These are phyloP conservation scores for Sebastes hopkinsi DNA, from an alignment of 2,797 vertebrate genomes.

Conservation along the genomic window DNA sequence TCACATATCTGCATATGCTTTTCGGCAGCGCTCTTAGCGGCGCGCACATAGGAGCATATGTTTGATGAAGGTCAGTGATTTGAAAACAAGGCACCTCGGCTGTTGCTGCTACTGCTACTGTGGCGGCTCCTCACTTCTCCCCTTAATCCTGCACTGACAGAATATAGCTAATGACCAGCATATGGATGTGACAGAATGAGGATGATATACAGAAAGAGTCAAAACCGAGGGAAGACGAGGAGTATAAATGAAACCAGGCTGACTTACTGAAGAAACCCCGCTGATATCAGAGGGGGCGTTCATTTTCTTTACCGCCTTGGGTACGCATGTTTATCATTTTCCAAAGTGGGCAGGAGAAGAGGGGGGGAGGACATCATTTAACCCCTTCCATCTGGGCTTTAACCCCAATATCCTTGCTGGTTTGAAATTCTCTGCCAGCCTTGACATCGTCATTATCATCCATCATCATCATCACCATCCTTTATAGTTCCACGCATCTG, in stretches of 20 bases:
- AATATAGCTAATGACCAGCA: slow-evolving; percentile 57
- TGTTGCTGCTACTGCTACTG: slow-evolving; percentile 21
- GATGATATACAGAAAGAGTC: slow-evolving; percentile 45
- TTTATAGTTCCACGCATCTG: slow-evolving; percentile 54
- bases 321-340: slow-evolving; percentile 62
- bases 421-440: slow-evolving; percentile 44
- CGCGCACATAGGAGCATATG: slow-evolving; percentile 58
- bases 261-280: slow-evolving; percentile 22
- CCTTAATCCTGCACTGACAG: slow-evolving; percentile 56
- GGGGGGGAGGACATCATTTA: slow-evolving; percentile 41
- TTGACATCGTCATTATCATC: slow-evolving; percentile 65
- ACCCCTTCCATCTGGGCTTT: slow-evolving; percentile 70
- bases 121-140: slow-evolving; percentile 30
- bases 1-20: slow-evolving; percentile 74
- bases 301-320: slow-evolving; percentile 1
- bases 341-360: slow-evolving; percentile 34
- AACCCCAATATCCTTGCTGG: slow-evolving; percentile 61
- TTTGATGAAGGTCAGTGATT: slow-evolving; percentile 73
- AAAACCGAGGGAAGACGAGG: slow-evolving; percentile 22
- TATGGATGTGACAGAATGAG: slow-evolving; percentile 66
- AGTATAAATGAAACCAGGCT: slow-evolving; percentile 33
- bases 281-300: slow-evolving; percentile 7
- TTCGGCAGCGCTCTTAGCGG: slow-evolving; percentile 42
- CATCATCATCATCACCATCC: slow-evolving; percentile 67
- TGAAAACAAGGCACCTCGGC: slow-evolving; percentile 62